Conservation (phyloP, 2,113 vertebrate genomes). For the Brienomyrus brachyistius region DNA sequence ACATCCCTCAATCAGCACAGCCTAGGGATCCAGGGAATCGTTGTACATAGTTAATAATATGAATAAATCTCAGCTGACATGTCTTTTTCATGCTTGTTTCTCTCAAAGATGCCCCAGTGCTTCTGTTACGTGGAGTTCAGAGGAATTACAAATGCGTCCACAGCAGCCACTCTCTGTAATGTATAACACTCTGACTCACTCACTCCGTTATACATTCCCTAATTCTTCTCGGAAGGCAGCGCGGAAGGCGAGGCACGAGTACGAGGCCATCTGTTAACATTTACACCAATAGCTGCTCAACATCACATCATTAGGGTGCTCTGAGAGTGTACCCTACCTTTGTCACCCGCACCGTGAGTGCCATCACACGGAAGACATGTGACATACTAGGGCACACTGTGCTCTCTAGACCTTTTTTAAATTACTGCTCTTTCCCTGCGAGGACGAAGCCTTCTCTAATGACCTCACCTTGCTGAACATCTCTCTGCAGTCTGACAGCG, state of each 20-base stretch:
- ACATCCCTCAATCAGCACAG: constrained; percentile 40
- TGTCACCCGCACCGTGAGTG: neutral
- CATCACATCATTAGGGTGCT: neutral
- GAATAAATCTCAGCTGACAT: constrained; percentile 50
- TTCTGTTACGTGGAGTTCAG: neutral
- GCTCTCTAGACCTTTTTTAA: neutral
- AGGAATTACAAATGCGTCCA: constrained; percentile 2
- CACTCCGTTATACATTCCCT: neutral
- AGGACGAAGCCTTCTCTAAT: neutral
- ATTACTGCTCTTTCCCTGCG: neutral
- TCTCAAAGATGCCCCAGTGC: constrained; percentile 20
- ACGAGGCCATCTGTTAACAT: neutral
- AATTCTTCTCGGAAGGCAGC: neutral
- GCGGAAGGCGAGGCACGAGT: neutral
- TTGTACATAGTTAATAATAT: constrained; percentile 55
- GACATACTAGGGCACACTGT: neutral
- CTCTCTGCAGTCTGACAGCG: neutral
- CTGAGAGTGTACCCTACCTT: neutral
- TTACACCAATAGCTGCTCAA: neutral
- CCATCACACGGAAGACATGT: neutral
- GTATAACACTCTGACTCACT: neutral
- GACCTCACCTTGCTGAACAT: neutral
- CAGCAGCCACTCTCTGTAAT: neutral
- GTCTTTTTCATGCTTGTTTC: constrained; percentile 27
- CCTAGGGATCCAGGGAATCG: constrained; percentile 43